A percentile compares a stretch with the other conserved stretches of the same genome.
These are phyloP conservation scores for Ypsolopha scabrella DNA, from an alignment of 2,888 invertebrate genomes.

Conservation along the genomic window DNA sequence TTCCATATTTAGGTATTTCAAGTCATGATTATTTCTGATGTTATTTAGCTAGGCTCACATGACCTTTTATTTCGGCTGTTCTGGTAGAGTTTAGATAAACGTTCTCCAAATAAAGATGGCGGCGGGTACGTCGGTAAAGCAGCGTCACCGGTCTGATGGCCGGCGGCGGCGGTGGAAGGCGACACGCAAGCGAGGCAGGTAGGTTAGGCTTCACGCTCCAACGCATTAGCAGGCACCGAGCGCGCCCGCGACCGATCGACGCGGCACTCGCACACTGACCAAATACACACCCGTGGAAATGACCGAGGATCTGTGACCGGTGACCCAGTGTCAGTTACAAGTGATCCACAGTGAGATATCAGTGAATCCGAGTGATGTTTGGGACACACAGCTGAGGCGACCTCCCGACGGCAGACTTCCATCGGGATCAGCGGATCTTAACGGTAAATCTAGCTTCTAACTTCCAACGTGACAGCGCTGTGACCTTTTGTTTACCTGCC, in stretches of 20 bases:
- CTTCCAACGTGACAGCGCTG: slow-evolving; percentile 32
- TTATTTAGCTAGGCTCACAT: no score
- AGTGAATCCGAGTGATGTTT: slow-evolving; percentile 15
- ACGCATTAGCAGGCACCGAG: slow-evolving; percentile 61
- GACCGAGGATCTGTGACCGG: slow-evolving; percentile 46
- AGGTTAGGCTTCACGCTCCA: slow-evolving; percentile 66
- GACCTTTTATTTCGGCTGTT: no score
- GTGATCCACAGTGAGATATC: slow-evolving; percentile 27
- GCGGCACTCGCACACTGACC: slow-evolving; percentile 40
- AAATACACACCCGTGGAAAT: slow-evolving; percentile 40
- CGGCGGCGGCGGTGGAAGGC: slow-evolving; percentile 14
- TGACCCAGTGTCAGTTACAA: slow-evolving; percentile 50
- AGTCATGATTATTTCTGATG: no score
- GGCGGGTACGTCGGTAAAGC: slow-evolving; percentile 46
- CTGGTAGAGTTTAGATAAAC: no score
- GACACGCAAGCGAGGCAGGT: slow-evolving; percentile 67
- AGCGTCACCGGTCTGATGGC: slow-evolving; percentile 32
- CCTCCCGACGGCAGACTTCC: slow-evolving; percentile 33
- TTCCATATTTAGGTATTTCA: no score
- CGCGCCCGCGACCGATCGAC: slow-evolving; percentile 30
- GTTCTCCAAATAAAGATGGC: slow-evolving; percentile 28
- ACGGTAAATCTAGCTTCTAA: slow-evolving; percentile 51
- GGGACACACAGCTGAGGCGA: slow-evolving; percentile 44
- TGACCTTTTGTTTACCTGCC: slow-evolving; percentile 54
- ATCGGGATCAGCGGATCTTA: slow-evolving; percentile 45